phyloP scores from a whole-genome alignment of 2,888 invertebrate genomes.

The Sinhomidia bicolor region DNA sequence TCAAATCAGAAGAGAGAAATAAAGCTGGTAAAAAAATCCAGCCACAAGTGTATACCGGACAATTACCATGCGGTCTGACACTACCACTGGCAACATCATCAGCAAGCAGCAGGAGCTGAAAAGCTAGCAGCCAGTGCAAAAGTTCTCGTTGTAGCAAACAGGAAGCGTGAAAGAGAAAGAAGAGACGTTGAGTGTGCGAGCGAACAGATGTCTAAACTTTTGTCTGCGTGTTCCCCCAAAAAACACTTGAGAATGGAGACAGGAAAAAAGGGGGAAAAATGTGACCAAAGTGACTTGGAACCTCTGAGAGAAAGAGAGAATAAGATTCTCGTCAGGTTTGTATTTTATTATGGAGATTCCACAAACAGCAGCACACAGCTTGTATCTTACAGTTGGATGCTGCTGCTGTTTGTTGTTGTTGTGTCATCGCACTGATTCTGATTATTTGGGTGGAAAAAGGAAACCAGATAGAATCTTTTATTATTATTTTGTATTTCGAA shows the following conservation, averaged over 20 bases:
- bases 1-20: neutral
- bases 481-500: no score
- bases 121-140: no score
- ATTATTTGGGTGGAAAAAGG: no score
- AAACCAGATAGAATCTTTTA: no score
- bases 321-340: neutral
- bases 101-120: neutral
- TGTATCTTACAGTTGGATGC: neutral
- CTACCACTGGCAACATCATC: neutral
- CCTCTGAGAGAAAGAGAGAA: neutral
- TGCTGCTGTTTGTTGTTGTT: neutral
- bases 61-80: neutral
- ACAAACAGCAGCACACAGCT: neutral
- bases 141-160: no score
- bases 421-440: no score
- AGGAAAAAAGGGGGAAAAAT: neutral
- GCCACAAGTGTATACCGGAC: conserved; percentile 11
- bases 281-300: no score
- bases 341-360: conserved; percentile 32
- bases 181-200: neutral
- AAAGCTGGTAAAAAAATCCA: neutral
- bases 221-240: neutral
- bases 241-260: neutral
- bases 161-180: neutral
- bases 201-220: neutral